Conservation (phyloP, 2,113 vertebrate species). For the Cyanoramphus novaezelandiae region DNA sequence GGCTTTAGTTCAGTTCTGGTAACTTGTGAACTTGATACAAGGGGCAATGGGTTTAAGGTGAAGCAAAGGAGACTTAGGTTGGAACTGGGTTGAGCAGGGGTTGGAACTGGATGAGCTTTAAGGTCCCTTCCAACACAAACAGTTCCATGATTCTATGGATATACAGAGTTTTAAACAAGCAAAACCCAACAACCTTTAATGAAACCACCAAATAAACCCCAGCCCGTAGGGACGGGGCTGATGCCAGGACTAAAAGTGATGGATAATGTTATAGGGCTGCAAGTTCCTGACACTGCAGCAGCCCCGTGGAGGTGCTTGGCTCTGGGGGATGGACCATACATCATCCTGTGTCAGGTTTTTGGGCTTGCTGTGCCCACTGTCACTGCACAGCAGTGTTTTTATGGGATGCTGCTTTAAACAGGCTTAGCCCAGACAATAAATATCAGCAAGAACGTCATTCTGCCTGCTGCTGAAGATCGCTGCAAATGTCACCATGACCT, state of each 20-base stretch:
- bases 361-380: no score
- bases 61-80: no score
- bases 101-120: background rate
- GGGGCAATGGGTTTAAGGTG: background rate
- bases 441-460: rapidly evolving
- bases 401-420: rapidly evolving
- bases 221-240: background rate
- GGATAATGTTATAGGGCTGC: background rate
- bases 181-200: background rate
- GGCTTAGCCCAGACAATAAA: background rate
- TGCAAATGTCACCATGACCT: background rate
- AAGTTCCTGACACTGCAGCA: rapidly evolving
- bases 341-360: rapidly evolving
- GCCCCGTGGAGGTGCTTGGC: rapidly evolving
- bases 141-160: background rate
- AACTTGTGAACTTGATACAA: background rate
- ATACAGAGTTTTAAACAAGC: background rate
- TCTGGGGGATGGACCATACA: background rate
- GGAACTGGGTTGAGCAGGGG: no score
- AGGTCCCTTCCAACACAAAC: background rate
- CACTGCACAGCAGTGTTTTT: rapidly evolving
- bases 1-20: background rate
- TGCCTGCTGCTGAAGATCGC: rapidly evolving
- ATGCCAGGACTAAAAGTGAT: background rate
- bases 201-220: background rate